Evolutionary conservation across 2,797 vertebrate species (phyloP), one percentile per base, ranked within the genome.

Genomic region (Sebastes hopkinsi): DNA sequence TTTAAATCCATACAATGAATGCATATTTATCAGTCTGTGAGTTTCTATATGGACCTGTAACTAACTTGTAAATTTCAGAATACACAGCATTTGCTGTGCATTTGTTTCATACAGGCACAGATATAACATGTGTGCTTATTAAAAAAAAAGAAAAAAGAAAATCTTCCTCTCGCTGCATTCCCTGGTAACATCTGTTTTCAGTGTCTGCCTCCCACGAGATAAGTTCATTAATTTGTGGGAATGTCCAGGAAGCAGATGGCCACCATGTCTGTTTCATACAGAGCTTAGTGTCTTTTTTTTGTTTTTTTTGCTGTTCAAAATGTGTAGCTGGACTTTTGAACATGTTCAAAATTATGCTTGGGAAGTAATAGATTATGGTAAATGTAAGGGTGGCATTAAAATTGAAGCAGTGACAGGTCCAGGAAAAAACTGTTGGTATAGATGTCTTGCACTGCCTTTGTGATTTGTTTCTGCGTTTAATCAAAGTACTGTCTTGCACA

Each of bases 171-270:
- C 5, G 1, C 67, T 77, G 36, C 85, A 81, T 83, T 86, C 74
- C 65, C 75, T 50, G 23, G 0, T 77, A 77, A 91, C 93, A 94
- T 93, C 91, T 92, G 92, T 85, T 92, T 92, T 74, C 77, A 89
- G 79, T 68, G 65, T 84, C 46, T 50, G 71, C 46, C 52, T 94
- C 92, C 86, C 90, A 77, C 11, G 79, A 90, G 91, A 95, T 89
- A 83, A 82, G 84, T 84, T 86, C 77, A 92, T 92, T 92, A 80
- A 88, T 90, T 87, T 91, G 78, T 78, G 79, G 85, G 72, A 93
- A 90, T 79, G 69, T 87, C 68, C 87, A 88, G 87, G 81, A 93
- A 89, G 79, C 91, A 93, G 90, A 88, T 93, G 88, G 83, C 62
- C 81, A 67, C 72, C 74, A 69, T 3, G 62, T 84, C 77, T 86